phyloP scores from a whole-genome alignment of 2,113 vertebrate species.

The Amphiprion ocellaris region DNA sequence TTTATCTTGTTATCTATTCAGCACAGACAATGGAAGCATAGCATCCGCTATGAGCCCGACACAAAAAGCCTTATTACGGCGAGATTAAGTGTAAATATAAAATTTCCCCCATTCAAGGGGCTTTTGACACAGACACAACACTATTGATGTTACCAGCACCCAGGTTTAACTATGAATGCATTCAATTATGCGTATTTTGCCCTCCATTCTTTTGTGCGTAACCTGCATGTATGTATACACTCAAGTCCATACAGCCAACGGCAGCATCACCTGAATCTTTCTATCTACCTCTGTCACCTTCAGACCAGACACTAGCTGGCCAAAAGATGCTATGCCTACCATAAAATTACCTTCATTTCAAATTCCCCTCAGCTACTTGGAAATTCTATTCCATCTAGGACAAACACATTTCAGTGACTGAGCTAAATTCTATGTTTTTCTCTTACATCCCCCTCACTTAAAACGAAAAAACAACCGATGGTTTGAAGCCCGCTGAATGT shows the following conservation, averaged over 20 bases:
- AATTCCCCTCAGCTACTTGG: conserved; percentile 58
- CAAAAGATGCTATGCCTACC: conserved; percentile 67
- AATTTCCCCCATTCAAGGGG: conserved; percentile 46
- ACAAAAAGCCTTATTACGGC: conserved; percentile 63
- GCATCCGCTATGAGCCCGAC: conserved; percentile 63
- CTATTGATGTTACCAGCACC: conserved; percentile 19
- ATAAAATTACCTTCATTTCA: conserved; percentile 72
- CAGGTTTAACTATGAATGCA: not conserved
- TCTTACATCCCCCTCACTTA: not conserved
- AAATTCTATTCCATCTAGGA: conserved; percentile 44
- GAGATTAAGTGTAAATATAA: conserved; percentile 68
- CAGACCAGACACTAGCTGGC: conserved; percentile 27
- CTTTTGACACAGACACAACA: conserved; percentile 49
- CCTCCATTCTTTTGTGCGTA: not conserved
- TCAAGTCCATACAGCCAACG: conserved; percentile 5
- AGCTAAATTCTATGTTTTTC: conserved; percentile 40
- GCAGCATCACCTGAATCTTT: conserved; percentile 3
- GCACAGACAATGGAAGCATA: conserved; percentile 65
- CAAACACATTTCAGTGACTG: conserved; percentile 35
- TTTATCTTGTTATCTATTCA: conserved; percentile 79
- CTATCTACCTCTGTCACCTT: conserved; percentile 27
- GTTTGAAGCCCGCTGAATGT: conserved; percentile 43
- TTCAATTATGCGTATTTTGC: not conserved
- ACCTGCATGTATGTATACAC: not conserved
- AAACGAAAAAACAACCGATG: conserved; percentile 3